These are phyloP conservation scores for Dynastes hyllus DNA, from an alignment of 2,888 invertebrate genomes.

Conservation along the genomic window DNA sequence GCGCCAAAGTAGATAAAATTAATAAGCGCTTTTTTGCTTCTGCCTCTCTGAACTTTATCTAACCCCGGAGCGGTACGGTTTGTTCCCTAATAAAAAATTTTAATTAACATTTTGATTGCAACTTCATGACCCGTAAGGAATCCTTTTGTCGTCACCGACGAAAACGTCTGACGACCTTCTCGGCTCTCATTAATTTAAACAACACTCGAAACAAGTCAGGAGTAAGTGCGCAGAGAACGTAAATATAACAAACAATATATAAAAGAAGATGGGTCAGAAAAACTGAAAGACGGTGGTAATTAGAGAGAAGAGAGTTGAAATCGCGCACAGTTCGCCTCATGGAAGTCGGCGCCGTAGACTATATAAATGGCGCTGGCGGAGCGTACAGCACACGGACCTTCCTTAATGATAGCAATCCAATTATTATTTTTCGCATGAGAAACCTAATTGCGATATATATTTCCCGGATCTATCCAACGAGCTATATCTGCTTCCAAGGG, in stretches of 20 bases:
- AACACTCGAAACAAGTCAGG: slow-evolving; percentile 14
- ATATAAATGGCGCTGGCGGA: slow-evolving; percentile 5
- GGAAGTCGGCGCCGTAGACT: not conserved
- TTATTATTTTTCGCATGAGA: slow-evolving; percentile 62
- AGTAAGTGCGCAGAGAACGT: not conserved
- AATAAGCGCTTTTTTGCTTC: slow-evolving; percentile 9
- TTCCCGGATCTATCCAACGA: slow-evolving; percentile 42
- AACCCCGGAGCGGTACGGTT: not conserved
- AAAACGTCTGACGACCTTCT: slow-evolving; percentile 19
- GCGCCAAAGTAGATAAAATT: slow-evolving; percentile 33
- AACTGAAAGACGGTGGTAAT: slow-evolving; percentile 33
- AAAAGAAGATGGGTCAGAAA: not conserved
- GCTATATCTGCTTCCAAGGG: slow-evolving; percentile 50
- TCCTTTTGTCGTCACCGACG: slow-evolving; percentile 26
- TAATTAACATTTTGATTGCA: slow-evolving; percentile 37
- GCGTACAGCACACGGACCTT: slow-evolving; percentile 43
- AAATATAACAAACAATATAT: slow-evolving; percentile 23
- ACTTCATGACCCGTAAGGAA: slow-evolving; percentile 30
- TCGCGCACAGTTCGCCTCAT: not conserved
- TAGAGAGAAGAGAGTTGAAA: slow-evolving; percentile 16
- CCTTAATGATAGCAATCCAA: slow-evolving; percentile 61
- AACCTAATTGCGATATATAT: slow-evolving; percentile 58
- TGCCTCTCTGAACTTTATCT: not conserved
- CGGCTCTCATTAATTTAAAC: slow-evolving; percentile 20
- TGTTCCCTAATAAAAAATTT: slow-evolving; percentile 30